A percentile compares a stretch with the other conserved stretches of the same genome.
Evolutionary conservation across 1,140 invertebrate species (phyloP).

Genomic region (Drosophila asahinai): DNA sequence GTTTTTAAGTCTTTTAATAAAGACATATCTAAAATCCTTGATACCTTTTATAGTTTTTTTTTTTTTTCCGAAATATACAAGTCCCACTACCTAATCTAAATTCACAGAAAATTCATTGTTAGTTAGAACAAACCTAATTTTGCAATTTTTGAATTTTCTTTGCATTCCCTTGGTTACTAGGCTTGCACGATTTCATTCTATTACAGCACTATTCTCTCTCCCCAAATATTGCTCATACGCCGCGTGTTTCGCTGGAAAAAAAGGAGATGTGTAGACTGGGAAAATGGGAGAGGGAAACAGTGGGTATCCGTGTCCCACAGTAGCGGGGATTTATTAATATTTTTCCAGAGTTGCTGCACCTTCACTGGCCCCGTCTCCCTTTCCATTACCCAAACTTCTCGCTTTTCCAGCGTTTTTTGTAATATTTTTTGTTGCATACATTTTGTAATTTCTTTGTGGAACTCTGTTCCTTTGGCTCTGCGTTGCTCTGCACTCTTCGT

Average conservation of each 20-base stretch:
- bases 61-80: background rate
- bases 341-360: constrained; percentile 51
- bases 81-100: background rate
- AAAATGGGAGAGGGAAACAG: background rate
- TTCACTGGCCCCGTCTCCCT: background rate
- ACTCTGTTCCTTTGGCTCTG: constrained; percentile 33
- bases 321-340: constrained; percentile 77
- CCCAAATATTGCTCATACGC: constrained; percentile 70
- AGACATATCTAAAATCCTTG: too few species aligned
- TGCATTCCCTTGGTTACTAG: background rate
- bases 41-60: too few species aligned
- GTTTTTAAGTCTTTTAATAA: too few species aligned
- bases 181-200: constrained; percentile 1
- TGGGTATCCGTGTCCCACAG: constrained; percentile 34
- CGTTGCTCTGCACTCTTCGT: background rate
- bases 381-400: constrained; percentile 3
- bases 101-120: constrained; percentile 21
- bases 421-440: constrained; percentile 45
- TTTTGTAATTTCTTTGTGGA: constrained; percentile 79
- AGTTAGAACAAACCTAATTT: constrained; percentile 19
- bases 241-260: constrained; percentile 17
- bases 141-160: constrained; percentile 8
- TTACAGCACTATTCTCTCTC: background rate
- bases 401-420: constrained; percentile 14
- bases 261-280: too few species aligned